phyloP scores from a whole-genome alignment of 1,140 invertebrate species.

The Tetranychus urticae region DNA sequence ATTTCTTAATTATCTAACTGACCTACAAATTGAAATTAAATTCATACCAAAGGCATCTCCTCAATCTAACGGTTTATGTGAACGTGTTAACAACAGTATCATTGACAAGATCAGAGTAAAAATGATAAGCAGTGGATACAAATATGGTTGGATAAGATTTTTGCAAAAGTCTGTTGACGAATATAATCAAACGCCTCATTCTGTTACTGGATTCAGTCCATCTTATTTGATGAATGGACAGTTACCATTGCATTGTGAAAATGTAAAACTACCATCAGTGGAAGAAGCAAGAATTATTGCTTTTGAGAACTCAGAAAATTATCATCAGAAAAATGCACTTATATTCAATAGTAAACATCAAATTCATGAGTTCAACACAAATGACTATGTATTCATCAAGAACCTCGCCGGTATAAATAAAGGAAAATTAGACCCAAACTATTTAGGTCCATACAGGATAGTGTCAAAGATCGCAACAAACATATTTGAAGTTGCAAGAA shows the following conservation, averaged over 20 bases:
- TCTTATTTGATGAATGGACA: background rate
- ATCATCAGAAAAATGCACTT: background rate
- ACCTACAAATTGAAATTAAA: background rate
- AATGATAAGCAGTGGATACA: background rate
- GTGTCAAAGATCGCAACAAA: background rate
- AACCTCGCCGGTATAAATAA: background rate
- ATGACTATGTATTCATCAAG: background rate
- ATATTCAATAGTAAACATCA: background rate
- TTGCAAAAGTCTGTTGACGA: background rate
- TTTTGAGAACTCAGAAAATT: background rate
- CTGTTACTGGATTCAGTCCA: background rate
- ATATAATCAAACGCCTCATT: background rate
- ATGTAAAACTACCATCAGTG: background rate
- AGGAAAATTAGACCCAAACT: background rate
- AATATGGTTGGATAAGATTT: background rate
- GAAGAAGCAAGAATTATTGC: background rate
- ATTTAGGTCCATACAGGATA: background rate
- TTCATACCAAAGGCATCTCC: background rate
- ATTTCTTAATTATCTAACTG: slow-evolving; percentile 1
- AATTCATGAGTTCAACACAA: background rate
- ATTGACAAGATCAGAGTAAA: slow-evolving; percentile 2
- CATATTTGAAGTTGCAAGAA: background rate
- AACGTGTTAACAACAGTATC: slow-evolving; percentile 3
- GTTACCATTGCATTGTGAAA: background rate
- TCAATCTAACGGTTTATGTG: background rate